A percentile compares a stretch with the other conserved stretches of the same genome.
Conservation (phyloP, 2,888 invertebrate genomes). For the Maniola hyperantus region DNA sequence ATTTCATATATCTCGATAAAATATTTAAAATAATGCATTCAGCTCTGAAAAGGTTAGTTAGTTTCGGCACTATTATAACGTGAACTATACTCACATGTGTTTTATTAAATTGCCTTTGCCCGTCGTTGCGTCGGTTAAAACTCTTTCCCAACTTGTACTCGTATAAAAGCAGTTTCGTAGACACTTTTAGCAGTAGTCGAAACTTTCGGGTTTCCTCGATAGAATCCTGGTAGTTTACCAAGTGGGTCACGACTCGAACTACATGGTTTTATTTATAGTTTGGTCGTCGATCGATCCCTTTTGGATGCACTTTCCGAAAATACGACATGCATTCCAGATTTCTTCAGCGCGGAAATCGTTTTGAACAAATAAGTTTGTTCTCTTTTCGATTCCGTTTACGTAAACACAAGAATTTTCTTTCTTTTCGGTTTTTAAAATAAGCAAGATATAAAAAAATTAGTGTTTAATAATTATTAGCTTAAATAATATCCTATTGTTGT, state of each 20-base stretch:
- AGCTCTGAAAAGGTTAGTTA: not conserved
- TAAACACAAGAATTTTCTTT: no score
- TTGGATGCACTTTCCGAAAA: conserved; percentile 58
- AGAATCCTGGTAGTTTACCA: conserved; percentile 45
- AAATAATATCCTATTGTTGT: not conserved
- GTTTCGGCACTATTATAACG: not conserved
- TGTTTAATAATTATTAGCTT: no score
- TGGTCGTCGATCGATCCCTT: conserved; percentile 53
- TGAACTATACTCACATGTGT: not conserved
- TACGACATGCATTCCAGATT: conserved; percentile 39
- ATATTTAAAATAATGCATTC: not conserved
- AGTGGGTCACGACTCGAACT: conserved; percentile 52
- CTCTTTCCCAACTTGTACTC: conserved; percentile 13
- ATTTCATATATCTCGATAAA: not conserved
- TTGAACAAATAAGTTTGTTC: conserved; percentile 1
- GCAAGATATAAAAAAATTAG: not conserved
- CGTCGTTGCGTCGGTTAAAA: conserved; percentile 14
- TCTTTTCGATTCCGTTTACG: not conserved
- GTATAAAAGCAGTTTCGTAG: conserved; percentile 28
- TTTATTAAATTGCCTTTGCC: conserved; percentile 1
- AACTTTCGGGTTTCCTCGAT: conserved; percentile 39
- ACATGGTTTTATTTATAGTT: conserved; percentile 52
- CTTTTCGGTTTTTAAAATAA: not conserved
- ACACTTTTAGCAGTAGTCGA: conserved; percentile 27
- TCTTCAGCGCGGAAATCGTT: conserved; percentile 15